Base-by-base conservation (phyloP, 2,113 vertebrate species). In the Ginglymostoma cirratum region DNA sequence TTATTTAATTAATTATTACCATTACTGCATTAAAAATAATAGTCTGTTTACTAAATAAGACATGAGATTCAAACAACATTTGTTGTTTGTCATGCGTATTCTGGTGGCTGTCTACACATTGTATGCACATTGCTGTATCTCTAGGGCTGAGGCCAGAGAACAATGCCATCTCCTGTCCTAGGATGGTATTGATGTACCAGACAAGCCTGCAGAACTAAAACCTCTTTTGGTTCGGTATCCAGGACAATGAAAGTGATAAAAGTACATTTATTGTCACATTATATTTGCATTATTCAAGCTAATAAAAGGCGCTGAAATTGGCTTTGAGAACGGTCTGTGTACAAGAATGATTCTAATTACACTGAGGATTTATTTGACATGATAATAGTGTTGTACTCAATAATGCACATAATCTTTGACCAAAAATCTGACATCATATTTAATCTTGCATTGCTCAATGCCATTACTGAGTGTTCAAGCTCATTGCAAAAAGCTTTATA, bases 401-500 rank as follows among this genome's bases (percentile, higher is more conserved):
- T 72, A 95, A 95, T 76, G 69, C 94, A 95, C 69, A 72, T 70
- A 70, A 95, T 95, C 94, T 95, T 95, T 95, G 94, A 72, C 94
- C 94, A 70, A 95, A 95, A 95, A 95, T 95, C 94, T 95, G 67
- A 95, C 94, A 95, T 72, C 94, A 72, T 72, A 95, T 95, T 95
- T 95, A 95, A 95, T 95, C 94, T 72, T 72, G 42, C 12, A 52
- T 27, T 95, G 34, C n/a, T 95, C 94, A 70, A 72, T 95, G 21
- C 27, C 93, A 95, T 95, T 95, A 95, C 67, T 69, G 65, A 95
- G n/a, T 95, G n/a, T 95, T 69, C 93, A 72, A 95, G 94, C 67
- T 95, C 67, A 95, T 48, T 95, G 70, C 94, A 52, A 95, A 70
- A 42, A 72, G 94, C 38, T 95, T 95, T 95, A 95, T 95, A 95